Evolutionary conservation across 2,888 invertebrate species (phyloP), one percentile per base, ranked within the genome.

Genomic region (Stenotaenia linearis): DNA sequence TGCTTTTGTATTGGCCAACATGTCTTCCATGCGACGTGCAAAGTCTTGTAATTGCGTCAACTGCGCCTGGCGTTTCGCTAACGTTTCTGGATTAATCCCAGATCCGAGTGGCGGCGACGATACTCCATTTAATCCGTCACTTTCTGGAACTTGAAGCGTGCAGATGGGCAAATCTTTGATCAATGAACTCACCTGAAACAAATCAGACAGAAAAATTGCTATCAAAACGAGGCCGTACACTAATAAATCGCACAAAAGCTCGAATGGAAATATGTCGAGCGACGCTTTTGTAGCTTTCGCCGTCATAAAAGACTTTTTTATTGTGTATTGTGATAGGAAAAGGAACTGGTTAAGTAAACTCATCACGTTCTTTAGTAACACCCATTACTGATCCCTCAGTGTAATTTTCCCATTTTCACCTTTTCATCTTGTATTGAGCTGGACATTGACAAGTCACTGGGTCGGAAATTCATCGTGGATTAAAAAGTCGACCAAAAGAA

Each of bases 41-140:
- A 92, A 86, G 80, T 91, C 89, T 40, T 91, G 87, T 80, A 92
- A 87, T 0, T 91, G 91, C n/a, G 90, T 88, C 50, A 92, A 87
- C 1, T 92, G 88, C 40, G 90, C 88, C 82, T 92, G 92, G 45
- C 92, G 89, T 80, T 91, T 90, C 23, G 45, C 23, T 35, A 77
- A 77, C 76, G 12, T 30, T 35, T 76, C 76, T n/a, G 45, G 45
- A 18, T 45, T 45, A 5, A 45, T n/a, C 15, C 15, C 45, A 18
- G 45, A 37, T 37, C 1, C 12, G 1, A 37, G 37, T 37, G 37
- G 15, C 15, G 45, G n/a, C 6, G 45, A 45, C 45, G 32, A 32
- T 4, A 45, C 45, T 18, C 45, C 45, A 18, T 45, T 45, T 45
- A 45, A 45, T 45, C 45, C 45, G n/a, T 15, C 15, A 18, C 45